Percentiles rank a stretch among this genome's conserved stretches.
Conservation (phyloP, 2,888 invertebrate species). For the Pantelozetes paolii region DNA sequence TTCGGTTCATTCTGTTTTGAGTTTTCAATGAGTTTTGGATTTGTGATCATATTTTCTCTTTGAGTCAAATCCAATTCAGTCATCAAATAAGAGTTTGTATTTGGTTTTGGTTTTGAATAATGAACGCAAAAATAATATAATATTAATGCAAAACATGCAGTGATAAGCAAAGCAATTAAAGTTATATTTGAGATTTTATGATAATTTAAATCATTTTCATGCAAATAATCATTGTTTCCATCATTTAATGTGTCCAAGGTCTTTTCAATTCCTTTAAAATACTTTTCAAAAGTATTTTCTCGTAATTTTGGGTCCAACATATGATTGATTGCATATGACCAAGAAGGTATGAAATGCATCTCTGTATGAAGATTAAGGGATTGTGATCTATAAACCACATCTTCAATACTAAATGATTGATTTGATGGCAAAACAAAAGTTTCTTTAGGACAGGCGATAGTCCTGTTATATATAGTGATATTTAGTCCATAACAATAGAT, state of each 20-base stretch:
- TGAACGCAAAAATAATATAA: too few species aligned
- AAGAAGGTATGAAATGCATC: conserved; percentile 17
- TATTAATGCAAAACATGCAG: too few species aligned
- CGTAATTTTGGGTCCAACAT: not conserved
- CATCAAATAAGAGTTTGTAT: too few species aligned
- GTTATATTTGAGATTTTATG: not conserved
- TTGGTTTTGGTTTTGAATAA: too few species aligned
- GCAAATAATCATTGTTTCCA: not conserved
- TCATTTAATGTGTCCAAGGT: not conserved
- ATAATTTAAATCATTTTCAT: not conserved
- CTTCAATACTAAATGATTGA: conserved; percentile 8
- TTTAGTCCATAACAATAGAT: conserved; percentile 4
- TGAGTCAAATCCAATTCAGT: too few species aligned
- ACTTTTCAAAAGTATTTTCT: not conserved
- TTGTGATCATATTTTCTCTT: too few species aligned
- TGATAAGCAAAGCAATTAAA: too few species aligned
- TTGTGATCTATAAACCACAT: not conserved
- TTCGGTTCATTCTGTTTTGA: too few species aligned
- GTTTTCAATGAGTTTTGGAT: too few species aligned
- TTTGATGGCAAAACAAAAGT: conserved; percentile 3
- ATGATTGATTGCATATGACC: conserved; percentile 16
- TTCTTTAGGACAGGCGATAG: not conserved
- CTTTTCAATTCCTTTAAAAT: not conserved
- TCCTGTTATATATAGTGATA: not conserved
- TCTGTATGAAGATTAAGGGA: conserved; percentile 6